phyloP scores from a whole-genome alignment of 1,140 invertebrate species.

The Nautilus pompilius region DNA sequence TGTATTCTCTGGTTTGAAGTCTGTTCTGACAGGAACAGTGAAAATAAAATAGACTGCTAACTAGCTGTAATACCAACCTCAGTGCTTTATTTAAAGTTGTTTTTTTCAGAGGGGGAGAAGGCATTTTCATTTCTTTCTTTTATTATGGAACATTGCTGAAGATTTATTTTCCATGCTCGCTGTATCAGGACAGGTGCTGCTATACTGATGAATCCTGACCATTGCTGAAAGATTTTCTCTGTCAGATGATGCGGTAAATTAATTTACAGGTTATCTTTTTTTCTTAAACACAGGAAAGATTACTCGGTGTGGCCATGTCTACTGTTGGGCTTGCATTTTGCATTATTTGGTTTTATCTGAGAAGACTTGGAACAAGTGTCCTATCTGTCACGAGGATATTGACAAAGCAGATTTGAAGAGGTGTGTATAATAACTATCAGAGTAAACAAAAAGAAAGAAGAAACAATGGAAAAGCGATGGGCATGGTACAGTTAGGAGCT shows the following conservation, averaged over 20 bases:
- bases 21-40: too few species aligned
- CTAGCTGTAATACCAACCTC: too few species aligned
- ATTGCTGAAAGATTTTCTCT: too few species aligned
- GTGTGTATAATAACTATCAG: conserved; percentile 62
- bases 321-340: conserved; percentile 92
- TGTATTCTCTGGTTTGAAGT: too few species aligned
- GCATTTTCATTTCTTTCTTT: too few species aligned
- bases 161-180: not conserved
- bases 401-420: conserved; percentile 76
- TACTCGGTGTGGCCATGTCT: conserved; percentile 91
- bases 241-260: too few species aligned
- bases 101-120: too few species aligned
- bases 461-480: conserved; percentile 70
- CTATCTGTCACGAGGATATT: conserved; percentile 48
- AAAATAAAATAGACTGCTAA: too few species aligned
- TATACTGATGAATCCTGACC: too few species aligned
- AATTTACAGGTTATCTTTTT: not conserved
- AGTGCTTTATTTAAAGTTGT: too few species aligned
- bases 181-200: too few species aligned
- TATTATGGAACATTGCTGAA: too few species aligned
- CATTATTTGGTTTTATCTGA: conserved; percentile 79
- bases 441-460: conserved; percentile 61
- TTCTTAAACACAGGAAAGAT: conserved; percentile 74
- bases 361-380: conserved; percentile 46
- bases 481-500: conserved; percentile 82